A percentile compares a stretch with the other conserved stretches of the same genome.
Conservation (phyloP, 30 jellyfish, hydroid and myxozoan genomes). For the Chironex yamaguchii region DNA sequence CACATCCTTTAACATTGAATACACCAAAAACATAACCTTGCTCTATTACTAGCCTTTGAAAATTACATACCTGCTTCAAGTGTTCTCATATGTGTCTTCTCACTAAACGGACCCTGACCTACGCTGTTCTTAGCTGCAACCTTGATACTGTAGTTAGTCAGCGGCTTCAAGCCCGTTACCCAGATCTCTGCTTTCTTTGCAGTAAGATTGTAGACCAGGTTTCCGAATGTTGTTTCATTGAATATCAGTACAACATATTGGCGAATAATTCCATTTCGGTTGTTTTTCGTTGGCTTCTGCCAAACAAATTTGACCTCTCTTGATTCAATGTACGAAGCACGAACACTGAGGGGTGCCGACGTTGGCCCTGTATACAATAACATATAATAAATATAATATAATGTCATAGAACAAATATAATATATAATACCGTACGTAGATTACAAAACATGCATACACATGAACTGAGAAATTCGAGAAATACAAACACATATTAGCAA, state of each 20-base stretch:
- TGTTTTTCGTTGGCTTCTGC: constrained; percentile 1
- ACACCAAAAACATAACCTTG: too few relatives aligned
- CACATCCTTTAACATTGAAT: too few relatives aligned
- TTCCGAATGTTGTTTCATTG: neutral
- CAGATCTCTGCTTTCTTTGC: neutral
- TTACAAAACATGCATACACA: neutral
- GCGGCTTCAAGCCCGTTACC: constrained; percentile 8
- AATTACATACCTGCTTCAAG: constrained; percentile 66
- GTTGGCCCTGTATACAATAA: constrained; percentile 33
- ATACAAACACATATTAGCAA: neutral
- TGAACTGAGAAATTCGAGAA: neutral
- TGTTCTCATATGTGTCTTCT: neutral
- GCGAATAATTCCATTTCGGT: constrained; percentile 44
- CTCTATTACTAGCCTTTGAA: too few relatives aligned
- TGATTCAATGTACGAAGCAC: constrained; percentile 2
- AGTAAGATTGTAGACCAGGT: neutral
- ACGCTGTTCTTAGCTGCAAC: constrained; percentile 59
- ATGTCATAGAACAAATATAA: neutral
- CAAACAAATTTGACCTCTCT: constrained; percentile 11
- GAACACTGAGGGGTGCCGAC: constrained; percentile 25
- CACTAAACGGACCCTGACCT: constrained; percentile 62
- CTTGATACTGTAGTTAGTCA: constrained; percentile 22
- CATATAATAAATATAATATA: neutral
- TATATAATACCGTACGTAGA: neutral
- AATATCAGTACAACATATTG: neutral